Evolutionary conservation across 2,797 vertebrate genomes (phyloP).

Genomic region (Acrossocheilus wenchowensis): DNA sequence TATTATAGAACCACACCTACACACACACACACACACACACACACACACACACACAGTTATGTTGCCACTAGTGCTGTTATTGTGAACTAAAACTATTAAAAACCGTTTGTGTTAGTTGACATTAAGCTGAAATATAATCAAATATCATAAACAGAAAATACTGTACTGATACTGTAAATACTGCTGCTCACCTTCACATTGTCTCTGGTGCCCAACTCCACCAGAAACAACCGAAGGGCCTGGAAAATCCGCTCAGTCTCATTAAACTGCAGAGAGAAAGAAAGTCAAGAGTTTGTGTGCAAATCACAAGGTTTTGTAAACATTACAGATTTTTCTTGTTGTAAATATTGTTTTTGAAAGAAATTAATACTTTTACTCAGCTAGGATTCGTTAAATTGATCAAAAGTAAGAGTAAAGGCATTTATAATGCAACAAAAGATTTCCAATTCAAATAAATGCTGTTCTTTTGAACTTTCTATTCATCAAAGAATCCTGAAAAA

Average conservation of each 20-base stretch:
- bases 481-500: neutral
- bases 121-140: neutral
- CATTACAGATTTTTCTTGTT: too few relatives aligned
- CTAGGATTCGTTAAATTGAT: neutral
- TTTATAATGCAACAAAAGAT: neutral
- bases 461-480: neutral
- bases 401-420: neutral
- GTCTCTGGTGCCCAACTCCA: conserved; percentile 87
- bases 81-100: neutral
- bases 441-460: neutral
- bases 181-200: conserved; percentile 88
- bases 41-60: neutral
- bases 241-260: conserved; percentile 85
- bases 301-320: neutral
- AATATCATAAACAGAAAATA: neutral
- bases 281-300: conserved; percentile 16
- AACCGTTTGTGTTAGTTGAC: neutral
- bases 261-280: conserved; percentile 59
- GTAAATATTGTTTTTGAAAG: too few relatives aligned
- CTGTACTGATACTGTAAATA: neutral
- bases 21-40: conserved; percentile 1
- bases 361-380: neutral
- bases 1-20: conserved; percentile 99
- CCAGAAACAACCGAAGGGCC: conserved; percentile 83
- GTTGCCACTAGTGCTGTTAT: neutral